A percentile compares a stretch with the other conserved stretches of the same genome.
Conservation (phyloP, 2,797 vertebrate species). For the Poeciliopsis turneri region DNA sequence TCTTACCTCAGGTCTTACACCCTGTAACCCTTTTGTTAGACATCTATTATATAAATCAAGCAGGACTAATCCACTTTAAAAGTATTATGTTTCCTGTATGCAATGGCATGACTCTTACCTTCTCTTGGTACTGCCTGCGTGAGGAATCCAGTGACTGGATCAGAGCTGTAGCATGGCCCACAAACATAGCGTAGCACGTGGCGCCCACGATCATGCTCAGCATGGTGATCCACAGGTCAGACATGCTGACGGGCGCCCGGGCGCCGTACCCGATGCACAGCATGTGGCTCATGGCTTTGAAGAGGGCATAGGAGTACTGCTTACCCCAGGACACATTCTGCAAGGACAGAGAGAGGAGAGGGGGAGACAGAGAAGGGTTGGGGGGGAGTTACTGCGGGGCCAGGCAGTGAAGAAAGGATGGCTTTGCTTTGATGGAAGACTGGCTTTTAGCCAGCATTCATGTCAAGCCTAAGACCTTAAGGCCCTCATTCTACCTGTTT, state of each 20-base stretch:
- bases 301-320: constrained; percentile 97
- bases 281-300: constrained; percentile 99
- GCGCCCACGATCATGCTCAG: constrained; percentile 98
- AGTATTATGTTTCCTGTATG: not conserved
- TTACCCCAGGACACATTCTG: constrained; percentile 99
- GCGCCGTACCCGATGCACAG: constrained; percentile 97
- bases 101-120: constrained; percentile 81
- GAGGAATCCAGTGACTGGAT: constrained; percentile 98
- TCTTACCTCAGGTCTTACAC: constrained; percentile 28
- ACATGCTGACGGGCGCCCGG: constrained; percentile 96
- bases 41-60: constrained; percentile 7
- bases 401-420: constrained; percentile 39
- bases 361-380: constrained; percentile 28
- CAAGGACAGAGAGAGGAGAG: constrained; percentile 46
- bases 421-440: constrained; percentile 67
- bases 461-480: constrained; percentile 61
- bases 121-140: constrained; percentile 94
- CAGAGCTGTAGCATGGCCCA: constrained; percentile 94
- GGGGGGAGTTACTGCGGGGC: constrained; percentile 69
- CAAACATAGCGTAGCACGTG: constrained; percentile 98
- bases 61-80: constrained; percentile 1
- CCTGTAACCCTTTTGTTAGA: not conserved
- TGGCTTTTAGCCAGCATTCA: constrained; percentile 57
- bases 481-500: constrained; percentile 41
- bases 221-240: constrained; percentile 99